Conservation (phyloP, 2,797 vertebrate genomes). For the Pelochelys cantorii region DNA sequence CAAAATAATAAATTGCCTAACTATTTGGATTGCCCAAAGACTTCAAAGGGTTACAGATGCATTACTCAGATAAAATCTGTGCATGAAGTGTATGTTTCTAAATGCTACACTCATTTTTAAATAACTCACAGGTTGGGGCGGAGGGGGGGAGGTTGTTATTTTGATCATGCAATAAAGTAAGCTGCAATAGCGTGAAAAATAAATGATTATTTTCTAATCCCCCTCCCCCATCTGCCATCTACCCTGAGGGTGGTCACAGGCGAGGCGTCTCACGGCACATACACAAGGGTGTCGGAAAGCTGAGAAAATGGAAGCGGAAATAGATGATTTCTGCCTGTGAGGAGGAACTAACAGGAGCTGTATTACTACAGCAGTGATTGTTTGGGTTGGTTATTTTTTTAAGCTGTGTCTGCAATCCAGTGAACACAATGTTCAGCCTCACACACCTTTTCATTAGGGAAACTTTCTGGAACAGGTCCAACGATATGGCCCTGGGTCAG, state of each 20-base stretch:
- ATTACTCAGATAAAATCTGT: conserved; percentile 49
- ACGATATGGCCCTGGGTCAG: conserved; percentile 62
- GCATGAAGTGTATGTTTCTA: conserved; percentile 42
- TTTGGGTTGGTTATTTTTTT: neutral
- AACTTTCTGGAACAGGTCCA: conserved; percentile 64
- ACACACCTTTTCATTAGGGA: conserved; percentile 52
- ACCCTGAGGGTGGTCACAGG: conserved; percentile 53
- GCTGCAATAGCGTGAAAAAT: conserved; percentile 73
- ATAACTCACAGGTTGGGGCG: conserved; percentile 70
- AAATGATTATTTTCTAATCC: conserved; percentile 67
- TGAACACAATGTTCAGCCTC: conserved; percentile 45
- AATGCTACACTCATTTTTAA: conserved; percentile 73
- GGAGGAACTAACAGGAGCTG: neutral
- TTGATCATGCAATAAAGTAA: conserved; percentile 50
- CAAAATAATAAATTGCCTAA: neutral
- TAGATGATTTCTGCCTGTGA: conserved; percentile 18
- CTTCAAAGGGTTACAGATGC: conserved; percentile 58
- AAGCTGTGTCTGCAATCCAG: conserved; percentile 19
- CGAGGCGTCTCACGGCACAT: neutral
- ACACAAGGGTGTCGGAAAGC: neutral
- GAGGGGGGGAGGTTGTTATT: conserved; percentile 13
- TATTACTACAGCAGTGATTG: neutral
- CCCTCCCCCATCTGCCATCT: conserved; percentile 42
- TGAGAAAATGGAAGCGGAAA: conserved; percentile 32
- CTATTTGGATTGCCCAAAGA: conserved; percentile 53